These are phyloP conservation scores for Andrena praecox DNA, from an alignment of 2,888 invertebrate genomes.

Conservation along the genomic window DNA sequence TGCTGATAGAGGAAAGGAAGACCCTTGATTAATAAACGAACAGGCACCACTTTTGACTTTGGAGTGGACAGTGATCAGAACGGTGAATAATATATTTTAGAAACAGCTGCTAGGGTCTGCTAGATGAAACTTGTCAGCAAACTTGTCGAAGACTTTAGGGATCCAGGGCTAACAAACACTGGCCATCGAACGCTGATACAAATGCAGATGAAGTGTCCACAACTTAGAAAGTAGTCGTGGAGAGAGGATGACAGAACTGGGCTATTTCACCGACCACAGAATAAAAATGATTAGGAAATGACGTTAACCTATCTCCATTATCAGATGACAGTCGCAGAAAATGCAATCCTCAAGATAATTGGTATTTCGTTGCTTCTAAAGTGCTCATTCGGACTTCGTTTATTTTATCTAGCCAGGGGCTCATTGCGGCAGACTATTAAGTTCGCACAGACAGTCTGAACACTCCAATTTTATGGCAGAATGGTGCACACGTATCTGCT, in stretches of 20 bases:
- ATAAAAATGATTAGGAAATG: not conserved
- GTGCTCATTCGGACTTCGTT: slow-evolving; percentile 6
- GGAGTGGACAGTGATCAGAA: too few relatives aligned
- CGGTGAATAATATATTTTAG: too few relatives aligned
- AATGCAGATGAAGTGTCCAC: too few relatives aligned
- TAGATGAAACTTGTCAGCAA: too few relatives aligned
- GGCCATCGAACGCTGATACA: too few relatives aligned
- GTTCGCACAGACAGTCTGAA: slow-evolving; percentile 12
- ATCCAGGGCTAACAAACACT: too few relatives aligned
- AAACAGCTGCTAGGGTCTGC: too few relatives aligned
- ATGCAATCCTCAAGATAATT: not conserved
- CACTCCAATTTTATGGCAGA: slow-evolving; percentile 1
- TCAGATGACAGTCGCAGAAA: not conserved
- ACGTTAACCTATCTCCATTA: not conserved
- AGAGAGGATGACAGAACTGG: slow-evolving; percentile 68
- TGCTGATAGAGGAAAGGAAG: too few relatives aligned
- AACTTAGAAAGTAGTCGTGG: too few relatives aligned
- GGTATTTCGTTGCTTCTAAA: slow-evolving; percentile 61
- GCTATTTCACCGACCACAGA: not conserved
- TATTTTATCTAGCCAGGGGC: slow-evolving; percentile 23
- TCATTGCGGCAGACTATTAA: slow-evolving; percentile 15
- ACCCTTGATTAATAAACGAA: too few relatives aligned
- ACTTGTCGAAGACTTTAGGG: too few relatives aligned
- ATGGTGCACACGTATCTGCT: not conserved
- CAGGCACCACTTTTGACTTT: too few relatives aligned